phyloP scores from a whole-genome alignment of 2,797 vertebrate species.

The Propithecus perrieri region DNA sequence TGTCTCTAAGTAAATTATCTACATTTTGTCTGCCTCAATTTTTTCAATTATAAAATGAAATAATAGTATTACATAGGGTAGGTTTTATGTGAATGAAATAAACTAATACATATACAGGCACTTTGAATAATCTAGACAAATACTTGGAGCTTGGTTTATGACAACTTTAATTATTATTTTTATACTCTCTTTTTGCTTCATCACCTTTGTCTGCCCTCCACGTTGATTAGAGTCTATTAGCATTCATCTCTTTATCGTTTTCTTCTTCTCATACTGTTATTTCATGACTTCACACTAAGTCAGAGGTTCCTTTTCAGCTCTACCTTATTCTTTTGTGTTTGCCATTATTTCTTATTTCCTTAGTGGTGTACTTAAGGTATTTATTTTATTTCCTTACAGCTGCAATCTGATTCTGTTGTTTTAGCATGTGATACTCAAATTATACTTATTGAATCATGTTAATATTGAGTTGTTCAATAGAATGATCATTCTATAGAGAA shows the following conservation, averaged over 20 bases:
- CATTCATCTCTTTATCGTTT: no score
- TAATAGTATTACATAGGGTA: no score
- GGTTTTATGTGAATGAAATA: neutral
- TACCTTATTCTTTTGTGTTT: neutral
- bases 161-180: neutral
- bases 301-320: neutral
- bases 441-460: neutral
- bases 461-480: neutral
- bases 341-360: neutral
- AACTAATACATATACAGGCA: neutral
- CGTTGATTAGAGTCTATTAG: neutral
- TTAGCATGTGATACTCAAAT: neutral
- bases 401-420: neutral
- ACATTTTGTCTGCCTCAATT: neutral
- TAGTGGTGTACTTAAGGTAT: neutral
- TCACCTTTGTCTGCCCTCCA: neutral
- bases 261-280: neutral
- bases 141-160: neutral
- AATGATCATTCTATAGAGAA: neutral
- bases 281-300: neutral
- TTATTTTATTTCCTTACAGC: neutral
- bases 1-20: neutral
- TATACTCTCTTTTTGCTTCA: fast-evolving
- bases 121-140: neutral
- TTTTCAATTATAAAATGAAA: neutral